Evolutionary conservation across 2,888 invertebrate species (phyloP), one percentile per base, ranked within the genome.

Genomic region (Melinaea menophilus): DNA sequence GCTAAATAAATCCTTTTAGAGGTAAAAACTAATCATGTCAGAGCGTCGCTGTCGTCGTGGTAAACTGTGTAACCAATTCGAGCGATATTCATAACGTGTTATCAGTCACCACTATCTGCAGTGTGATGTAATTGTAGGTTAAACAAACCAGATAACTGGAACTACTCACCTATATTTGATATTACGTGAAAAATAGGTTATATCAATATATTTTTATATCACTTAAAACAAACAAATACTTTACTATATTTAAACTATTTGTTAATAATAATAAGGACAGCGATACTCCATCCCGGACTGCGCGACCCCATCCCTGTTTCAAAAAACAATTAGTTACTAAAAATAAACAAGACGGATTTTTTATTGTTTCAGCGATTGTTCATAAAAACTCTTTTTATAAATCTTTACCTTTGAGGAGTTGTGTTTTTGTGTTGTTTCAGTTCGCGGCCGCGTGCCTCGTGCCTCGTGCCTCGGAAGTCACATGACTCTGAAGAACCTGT

Each of bases 61-160:
- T 3, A 22, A 48, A 65, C 71, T 71, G 66, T 64, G 69, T 69
- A 72, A 72, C 58, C 7, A 57, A 31, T 58, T 31, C 59, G 57
- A 66, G 68, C 64, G 65, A 67, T 66, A 67, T 71, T 64, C 67
- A 59, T 65, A 68, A 62, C 62, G 56, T 31, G 47, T 68, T 70
- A 72, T 73, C 70, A 66, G 48, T 59, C 56, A 48, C 41, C 59
- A 57, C 48, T 65, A 71, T 71, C 68, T 45, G 51, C 54, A 51
- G 45, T 55, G 62, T 79, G 76, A 79, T 76, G 79, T 78, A 77
- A 79, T 72, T 72, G 60, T 74, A 70, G 72, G 72, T 71, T 77
- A 77, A 75, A 73, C 69, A 71, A 71, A 73, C 69, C 41, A 72
- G 78, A 78, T 77, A 75, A 69, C 55, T 22, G 51, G 58, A 60